Evolutionary conservation across 2,113 vertebrate species (phyloP).

Genomic region (Anser brachyrhynchus): DNA sequence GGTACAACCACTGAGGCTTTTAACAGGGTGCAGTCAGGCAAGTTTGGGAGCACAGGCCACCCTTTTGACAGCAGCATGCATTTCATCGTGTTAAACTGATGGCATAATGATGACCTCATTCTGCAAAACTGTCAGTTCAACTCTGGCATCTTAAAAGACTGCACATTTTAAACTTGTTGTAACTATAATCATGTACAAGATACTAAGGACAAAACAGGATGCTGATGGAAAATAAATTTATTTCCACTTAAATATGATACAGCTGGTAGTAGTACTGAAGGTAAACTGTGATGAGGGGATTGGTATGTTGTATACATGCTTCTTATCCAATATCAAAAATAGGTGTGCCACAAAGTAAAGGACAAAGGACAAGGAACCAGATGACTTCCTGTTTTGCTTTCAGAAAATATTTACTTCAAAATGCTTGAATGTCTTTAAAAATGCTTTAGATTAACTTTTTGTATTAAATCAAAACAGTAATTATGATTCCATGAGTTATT

Average conservation of each 20-base stretch:
- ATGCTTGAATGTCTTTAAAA: background rate
- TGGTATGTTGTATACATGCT: background rate
- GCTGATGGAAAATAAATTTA: background rate
- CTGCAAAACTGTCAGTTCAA: background rate
- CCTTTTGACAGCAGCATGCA: background rate
- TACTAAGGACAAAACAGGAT: background rate
- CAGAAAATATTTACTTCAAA: background rate
- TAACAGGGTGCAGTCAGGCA: accelerated
- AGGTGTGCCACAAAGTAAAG: background rate
- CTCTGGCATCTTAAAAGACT: slow-evolving; percentile 20
- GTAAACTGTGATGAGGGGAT: background rate
- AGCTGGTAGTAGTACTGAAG: background rate
- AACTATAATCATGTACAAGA: background rate
- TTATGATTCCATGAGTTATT: background rate
- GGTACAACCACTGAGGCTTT: background rate
- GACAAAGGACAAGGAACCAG: background rate
- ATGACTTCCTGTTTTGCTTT: slow-evolving; percentile 32
- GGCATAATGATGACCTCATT: slow-evolving; percentile 48
- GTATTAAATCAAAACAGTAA: slow-evolving; percentile 7
- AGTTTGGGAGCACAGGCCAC: background rate
- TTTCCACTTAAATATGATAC: background rate
- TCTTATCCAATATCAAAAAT: slow-evolving; percentile 16
- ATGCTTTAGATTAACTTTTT: background rate
- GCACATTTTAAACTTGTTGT: background rate
- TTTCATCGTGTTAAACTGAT: slow-evolving; percentile 35